A percentile compares a stretch with the other conserved stretches of the same genome.
Evolutionary conservation across 2,888 invertebrate genomes (phyloP).

Genomic region (Anorthoa munda): DNA sequence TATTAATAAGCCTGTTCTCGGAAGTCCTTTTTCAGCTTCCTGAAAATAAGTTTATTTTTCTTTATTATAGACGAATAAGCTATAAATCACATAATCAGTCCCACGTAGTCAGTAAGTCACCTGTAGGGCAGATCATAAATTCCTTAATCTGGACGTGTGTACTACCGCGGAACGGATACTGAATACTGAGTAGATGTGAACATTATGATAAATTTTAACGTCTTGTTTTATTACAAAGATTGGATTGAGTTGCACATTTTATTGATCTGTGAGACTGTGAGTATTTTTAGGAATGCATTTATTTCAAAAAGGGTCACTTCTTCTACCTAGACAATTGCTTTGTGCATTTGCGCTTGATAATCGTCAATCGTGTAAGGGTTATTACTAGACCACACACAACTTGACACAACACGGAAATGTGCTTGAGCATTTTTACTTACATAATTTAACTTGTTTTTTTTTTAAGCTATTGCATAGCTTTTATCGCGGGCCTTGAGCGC

Average conservation of each 20-base stretch:
- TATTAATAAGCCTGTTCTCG: no score
- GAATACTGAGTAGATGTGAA: constrained; percentile 10
- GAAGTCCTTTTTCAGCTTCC: background rate
- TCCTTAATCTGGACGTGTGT: background rate
- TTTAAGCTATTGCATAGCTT: no score
- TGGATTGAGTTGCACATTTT: background rate
- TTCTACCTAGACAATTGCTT: background rate
- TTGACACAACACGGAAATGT: no score
- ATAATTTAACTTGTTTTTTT: no score
- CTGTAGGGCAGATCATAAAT: constrained; percentile 20
- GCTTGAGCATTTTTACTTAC: no score
- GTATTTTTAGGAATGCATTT: no score
- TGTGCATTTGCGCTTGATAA: background rate
- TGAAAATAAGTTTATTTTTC: no score
- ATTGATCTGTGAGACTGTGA: background rate
- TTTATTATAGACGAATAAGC: background rate
- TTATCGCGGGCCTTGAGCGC: no score
- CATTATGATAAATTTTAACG: background rate
- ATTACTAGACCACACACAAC: no score
- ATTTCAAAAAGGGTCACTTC: no score
- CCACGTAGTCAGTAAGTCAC: constrained; percentile 15
- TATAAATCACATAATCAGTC: background rate
- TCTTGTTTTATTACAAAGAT: background rate
- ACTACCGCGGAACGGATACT: background rate
- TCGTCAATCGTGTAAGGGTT: background rate